Evolutionary conservation across 2,888 invertebrate genomes (phyloP), one percentile per base, ranked within the genome.

Genomic region (Caenorhabditis uteleia): DNA sequence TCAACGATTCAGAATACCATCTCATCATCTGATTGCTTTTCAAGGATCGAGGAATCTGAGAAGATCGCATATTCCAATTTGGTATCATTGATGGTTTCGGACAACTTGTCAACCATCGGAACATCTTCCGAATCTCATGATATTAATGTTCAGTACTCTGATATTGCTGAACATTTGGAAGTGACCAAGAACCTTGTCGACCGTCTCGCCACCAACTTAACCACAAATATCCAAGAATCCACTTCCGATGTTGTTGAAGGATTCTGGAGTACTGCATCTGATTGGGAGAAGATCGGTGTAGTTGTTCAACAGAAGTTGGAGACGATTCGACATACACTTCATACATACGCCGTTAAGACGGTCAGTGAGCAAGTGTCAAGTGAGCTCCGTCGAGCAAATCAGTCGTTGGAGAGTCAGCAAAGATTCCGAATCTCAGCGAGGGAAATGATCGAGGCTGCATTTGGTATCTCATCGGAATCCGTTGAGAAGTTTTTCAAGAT

Each of bases 221-320:
- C n/a, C n/a, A n/a, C 6, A 34, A 4, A 4, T 23, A 45, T 59
- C 40, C 33, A 44, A 20, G 56, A 68, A 18, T 55, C 64, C 6
- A 5, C 39, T 1, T 59, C 62, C 20, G 53, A 61, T 33, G 38
- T 45, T 14, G 46, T 59, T 12, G 47, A 55, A 38, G 57, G 66
- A 27, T 66, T 70, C 58, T 70, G 69, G 69, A 54, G 45, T 29
- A 58, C 61, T 16, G 40, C 51, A 5, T 50, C 23, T 33, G 55
- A 54, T 36, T 23, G 55, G 20, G 61, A 61, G 20, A 50, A 50
- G 10, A 21, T 39, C 8, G 42, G 34, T 3, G 21, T 50, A 26
- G 6, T 55, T 27, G 18, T 61, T 29, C 49, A 40, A 7, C 36
- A 61, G 18, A 55, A 53, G 29, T 27, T 53, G 14, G 53, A 59